Evolutionary conservation across 2,888 invertebrate species (phyloP).

Genomic region (Aphidius colemani): DNA sequence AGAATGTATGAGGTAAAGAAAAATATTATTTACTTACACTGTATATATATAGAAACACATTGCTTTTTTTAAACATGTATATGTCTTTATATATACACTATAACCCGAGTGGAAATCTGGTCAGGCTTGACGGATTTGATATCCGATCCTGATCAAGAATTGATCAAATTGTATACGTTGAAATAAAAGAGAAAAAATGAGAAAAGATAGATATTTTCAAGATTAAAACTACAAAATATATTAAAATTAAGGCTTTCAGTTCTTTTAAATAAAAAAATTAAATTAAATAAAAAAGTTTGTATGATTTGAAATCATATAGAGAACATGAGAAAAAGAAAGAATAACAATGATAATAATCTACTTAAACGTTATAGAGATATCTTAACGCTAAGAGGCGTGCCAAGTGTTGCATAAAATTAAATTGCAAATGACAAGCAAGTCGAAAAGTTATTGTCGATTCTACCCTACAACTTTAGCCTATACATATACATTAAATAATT

Average conservation of each 20-base stretch:
- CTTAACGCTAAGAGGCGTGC: conserved; percentile 58
- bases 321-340: conserved; percentile 35
- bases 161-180: conserved; percentile 49
- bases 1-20: conserved; percentile 42
- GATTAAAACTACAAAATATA: conserved; percentile 21
- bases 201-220: conserved; percentile 17
- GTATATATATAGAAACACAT: no score
- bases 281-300: no score
- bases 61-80: conserved; percentile 59
- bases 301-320: no score
- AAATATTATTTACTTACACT: conserved; percentile 33
- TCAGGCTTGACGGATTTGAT: no score
- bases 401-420: conserved; percentile 61
- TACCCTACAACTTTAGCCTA: conserved; percentile 37
- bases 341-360: conserved; percentile 59
- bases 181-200: no score
- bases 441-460: conserved; percentile 59
- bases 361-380: conserved; percentile 60
- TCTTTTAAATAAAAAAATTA: background rate
- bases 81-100: no score
- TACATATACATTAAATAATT: background rate
- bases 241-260: conserved; percentile 18
- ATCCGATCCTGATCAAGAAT: no score
- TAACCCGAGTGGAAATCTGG: no score
- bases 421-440: conserved; percentile 54